Evolutionary conservation across 1,140 invertebrate genomes (phyloP), one percentile per base, ranked within the genome.

Genomic region (Psilanteris sp.): DNA sequence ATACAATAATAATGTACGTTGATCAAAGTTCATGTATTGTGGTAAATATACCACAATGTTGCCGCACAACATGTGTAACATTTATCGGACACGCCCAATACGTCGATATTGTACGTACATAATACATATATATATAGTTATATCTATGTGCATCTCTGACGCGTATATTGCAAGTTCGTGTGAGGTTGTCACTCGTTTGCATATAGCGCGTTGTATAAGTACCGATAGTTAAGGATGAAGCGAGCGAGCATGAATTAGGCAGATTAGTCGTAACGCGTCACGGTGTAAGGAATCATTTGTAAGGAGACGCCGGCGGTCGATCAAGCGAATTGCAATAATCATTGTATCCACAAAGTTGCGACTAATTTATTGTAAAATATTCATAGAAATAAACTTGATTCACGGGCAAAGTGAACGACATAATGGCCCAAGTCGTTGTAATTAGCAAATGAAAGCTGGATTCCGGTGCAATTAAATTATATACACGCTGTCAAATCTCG

Each of bases 101-200:
- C 72, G 72, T 64, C 71, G 57, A 68, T 76, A 70, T 59, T 64
- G 48, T 43, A 18, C 37, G 16, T 37, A 71, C 73, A 71, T 77
- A 57, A 67, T 61, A 71, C 39, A 52, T 57, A 54, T 39, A 34
- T 43, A 34, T 55, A 27, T 55, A 76, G 59, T 15, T 61, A 37
- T 22, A n/a, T n/a, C n/a, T n/a, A n/a, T n/a, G n/a, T n/a, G n/a
- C n/a, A n/a, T n/a, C n/a, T 50, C 46, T 52, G 22, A 16, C 39
- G 34, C 50, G 39, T 41, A 59, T 70, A 68, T 64, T 57, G 55
- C 55, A 10, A 57, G 50, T 50, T 66, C 64, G 57, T 64, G 55
- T 66, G 39, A 70, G 20, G 7, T 43, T 55, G 72, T 68, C 64
- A 55, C 52, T 50, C 52, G 55, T 66, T 73, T 50, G 61, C 57